Evolutionary conservation across 2,888 invertebrate species (phyloP), one percentile per base, ranked within the genome.

Genomic region (Camponotus fellah): DNA sequence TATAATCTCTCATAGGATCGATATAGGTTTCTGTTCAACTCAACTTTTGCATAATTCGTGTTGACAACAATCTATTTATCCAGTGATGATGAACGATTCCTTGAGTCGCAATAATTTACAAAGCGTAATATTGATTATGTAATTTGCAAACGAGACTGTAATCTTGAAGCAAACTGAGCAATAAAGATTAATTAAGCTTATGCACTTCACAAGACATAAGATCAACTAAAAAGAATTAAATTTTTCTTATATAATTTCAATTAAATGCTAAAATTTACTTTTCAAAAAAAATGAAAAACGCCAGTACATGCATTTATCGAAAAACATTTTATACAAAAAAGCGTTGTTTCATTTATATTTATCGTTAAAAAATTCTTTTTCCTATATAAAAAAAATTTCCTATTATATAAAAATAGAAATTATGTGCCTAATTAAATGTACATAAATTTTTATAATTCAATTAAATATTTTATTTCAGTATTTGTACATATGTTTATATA

Each of bases 1-100:
- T 68, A 68, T 56, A 77, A 68, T 68, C 68, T 77, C 77, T 68
- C 68, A n/a, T 53, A 26, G n/a, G 56, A n/a, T 77, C 43, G 56
- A 68, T 68, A 77, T 49, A 37, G 40, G 32, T 68, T 58, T 68
- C 56, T 43, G 56, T 12, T 56, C 40, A 68, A 77, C 32, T 53
- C n/a, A 77, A 77, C 68, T 77, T 77, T 58, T 56, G 56, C 77
- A 68, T 77, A 68, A 77, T 77, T 68, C 68, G 68, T 43, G 68
- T 58, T 43, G 77, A 68, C 68, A 77, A 56, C 68, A 77, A 77
- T 77, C 77, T 77, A 77, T 77, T 77, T 77, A 68, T 43, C 77
- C 56, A 8, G 40, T 77, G 77, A 77, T 40, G 40, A 56, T 40
- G 40, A 56, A 77, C 68, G 56, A 77, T 40, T 77, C 68, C 68